phyloP scores from a whole-genome alignment of 2,113 vertebrate genomes.

The Embiotoca jacksoni region DNA sequence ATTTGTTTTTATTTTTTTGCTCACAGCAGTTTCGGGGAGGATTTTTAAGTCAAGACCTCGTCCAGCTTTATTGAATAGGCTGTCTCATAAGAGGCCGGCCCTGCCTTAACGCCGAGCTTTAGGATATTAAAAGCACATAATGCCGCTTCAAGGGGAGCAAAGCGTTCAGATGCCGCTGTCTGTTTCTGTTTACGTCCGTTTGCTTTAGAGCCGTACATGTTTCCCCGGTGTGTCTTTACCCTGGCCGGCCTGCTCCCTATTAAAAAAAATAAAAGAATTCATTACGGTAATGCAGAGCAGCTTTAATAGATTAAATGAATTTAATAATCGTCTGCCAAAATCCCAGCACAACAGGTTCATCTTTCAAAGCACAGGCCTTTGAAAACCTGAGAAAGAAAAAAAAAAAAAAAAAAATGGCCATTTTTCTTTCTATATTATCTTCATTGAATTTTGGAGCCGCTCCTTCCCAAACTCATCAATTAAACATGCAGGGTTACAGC shows the following conservation, averaged over 20 bases:
- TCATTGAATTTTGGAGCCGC: constrained; percentile 53
- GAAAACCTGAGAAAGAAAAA: constrained; percentile 47
- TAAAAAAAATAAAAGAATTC: constrained; percentile 71
- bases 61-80: constrained; percentile 47
- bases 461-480: constrained; percentile 68
- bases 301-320: constrained; percentile 82
- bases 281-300: constrained; percentile 81
- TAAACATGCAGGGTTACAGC: constrained; percentile 49
- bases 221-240: constrained; percentile 62
- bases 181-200: constrained; percentile 73
- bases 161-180: constrained; percentile 54
- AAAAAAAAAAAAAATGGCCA: constrained; percentile 10
- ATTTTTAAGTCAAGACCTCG: constrained; percentile 35
- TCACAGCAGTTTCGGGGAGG: constrained; percentile 14
- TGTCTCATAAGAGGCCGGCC: constrained; percentile 33
- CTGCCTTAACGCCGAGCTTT: constrained; percentile 28
- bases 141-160: constrained; percentile 36
- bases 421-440: constrained; percentile 63
- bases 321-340: constrained; percentile 78
- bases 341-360: constrained; percentile 70
- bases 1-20: neutral
- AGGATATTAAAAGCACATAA: constrained; percentile 69
- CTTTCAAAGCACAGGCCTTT: constrained; percentile 74
- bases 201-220: constrained; percentile 51
- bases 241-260: constrained; percentile 53